These are phyloP conservation scores for Pteromalus puparum DNA, from an alignment of 1,140 invertebrate genomes.

Conservation along the genomic window DNA sequence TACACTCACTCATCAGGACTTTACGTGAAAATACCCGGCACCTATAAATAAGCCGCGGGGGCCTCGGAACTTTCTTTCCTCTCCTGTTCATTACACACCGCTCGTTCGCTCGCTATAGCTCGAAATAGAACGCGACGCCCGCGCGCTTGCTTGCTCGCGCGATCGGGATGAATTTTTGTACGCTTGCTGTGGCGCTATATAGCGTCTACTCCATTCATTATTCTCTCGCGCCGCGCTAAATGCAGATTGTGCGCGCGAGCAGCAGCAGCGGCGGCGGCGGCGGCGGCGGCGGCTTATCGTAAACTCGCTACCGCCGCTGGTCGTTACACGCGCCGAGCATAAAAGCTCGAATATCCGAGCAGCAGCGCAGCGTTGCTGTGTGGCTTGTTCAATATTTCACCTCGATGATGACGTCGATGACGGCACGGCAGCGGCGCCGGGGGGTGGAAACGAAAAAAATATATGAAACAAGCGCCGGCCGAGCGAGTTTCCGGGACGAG, in stretches of 20 bases:
- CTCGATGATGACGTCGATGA: conserved; percentile 53
- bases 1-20: conserved; percentile 27
- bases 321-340: conserved; percentile 46
- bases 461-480: conserved; percentile 23
- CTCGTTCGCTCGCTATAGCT: background rate
- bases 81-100: conserved; percentile 15
- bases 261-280: too few relatives aligned
- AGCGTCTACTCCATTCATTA: conserved; percentile 29
- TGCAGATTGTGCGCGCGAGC: conserved; percentile 34
- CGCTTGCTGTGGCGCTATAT: too few relatives aligned
- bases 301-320: conserved; percentile 24
- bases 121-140: conserved; percentile 2
- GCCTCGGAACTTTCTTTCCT: conserved; percentile 7
- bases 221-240: conserved; percentile 33
- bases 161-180: conserved; percentile 15
- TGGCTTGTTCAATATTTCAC: conserved; percentile 53
- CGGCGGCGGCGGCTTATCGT: conserved; percentile 37
- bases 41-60: background rate
- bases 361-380: background rate
- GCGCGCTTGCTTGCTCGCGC: background rate
- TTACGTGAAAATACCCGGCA: background rate
- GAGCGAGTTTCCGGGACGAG: conserved; percentile 33
- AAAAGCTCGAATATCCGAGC: conserved; percentile 49
- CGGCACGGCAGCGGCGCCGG: background rate
- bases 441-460: conserved; percentile 40